Base-by-base conservation (phyloP, 1,140 invertebrate species). In the Myzus persicae region DNA sequence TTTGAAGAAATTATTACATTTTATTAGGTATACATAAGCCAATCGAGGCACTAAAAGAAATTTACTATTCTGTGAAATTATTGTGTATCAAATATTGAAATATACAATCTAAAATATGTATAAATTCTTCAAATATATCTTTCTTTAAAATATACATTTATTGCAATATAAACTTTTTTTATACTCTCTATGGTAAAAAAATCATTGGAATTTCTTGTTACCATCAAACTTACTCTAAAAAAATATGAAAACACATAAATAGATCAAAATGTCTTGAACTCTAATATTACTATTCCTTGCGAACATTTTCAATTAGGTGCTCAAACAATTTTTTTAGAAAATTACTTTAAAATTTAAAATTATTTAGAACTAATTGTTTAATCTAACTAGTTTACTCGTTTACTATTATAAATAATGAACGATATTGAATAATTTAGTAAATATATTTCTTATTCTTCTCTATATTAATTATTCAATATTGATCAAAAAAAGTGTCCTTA, bases 401-500 rank as follows among this genome's bases (percentile, higher is more conserved):
- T 76, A 6, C 59, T 76, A 20, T n/a, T n/a, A 76, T 76, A 0
- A n/a, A 76, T 76, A n/a, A n/a, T n/a, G n/a, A n/a, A n/a, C n/a
- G n/a, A n/a, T 76, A 76, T n/a, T 76, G 31, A 76, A 36, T 76
- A 76, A 6, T n/a, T 67, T 76, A 76, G 14, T 0, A 9, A 76
- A 76, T n/a, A 14, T n/a, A 20, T 18, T 76, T 18, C n/a, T n/a
- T n/a, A n/a, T n/a, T n/a, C n/a, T n/a, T n/a, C n/a, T n/a, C n/a
- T 76, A n/a, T 76, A 76, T 76, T 76, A 76, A 76, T 76, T 76
- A 76, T 76, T 76, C n/a, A n/a, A 76, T 76, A 76, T 76, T 76
- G 14, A 76, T 76, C 18, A 76, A n/a, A n/a, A n/a, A 76, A 76
- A 76, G 59, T 5, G 11, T 76, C 14, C 31, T n/a, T 76, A n/a